Evolutionary conservation across 2,113 vertebrate genomes (phyloP).

Genomic region (Myiopsitta monachus): DNA sequence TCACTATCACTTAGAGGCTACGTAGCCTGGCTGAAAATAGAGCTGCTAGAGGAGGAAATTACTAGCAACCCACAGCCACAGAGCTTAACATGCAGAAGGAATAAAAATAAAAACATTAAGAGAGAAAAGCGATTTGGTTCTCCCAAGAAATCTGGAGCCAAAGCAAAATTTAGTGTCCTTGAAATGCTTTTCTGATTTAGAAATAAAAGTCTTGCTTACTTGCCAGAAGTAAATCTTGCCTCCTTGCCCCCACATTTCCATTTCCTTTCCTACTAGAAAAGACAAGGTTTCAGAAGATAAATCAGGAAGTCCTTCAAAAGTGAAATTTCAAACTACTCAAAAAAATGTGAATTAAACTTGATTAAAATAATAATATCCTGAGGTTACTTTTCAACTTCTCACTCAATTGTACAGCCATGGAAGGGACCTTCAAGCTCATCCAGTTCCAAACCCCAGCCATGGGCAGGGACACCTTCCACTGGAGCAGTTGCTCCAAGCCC

Average conservation of each 20-base stretch:
- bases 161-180: rapidly evolving
- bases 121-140: background rate
- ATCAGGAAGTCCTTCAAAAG: background rate
- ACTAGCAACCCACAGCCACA: background rate
- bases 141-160: background rate
- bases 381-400: background rate
- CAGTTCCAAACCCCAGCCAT: background rate
- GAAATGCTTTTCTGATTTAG: background rate
- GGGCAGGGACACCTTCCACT: background rate
- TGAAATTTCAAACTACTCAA: background rate
- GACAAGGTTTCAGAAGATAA: background rate
- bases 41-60: background rate
- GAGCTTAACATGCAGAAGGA: background rate
- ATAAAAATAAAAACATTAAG: background rate
- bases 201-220: background rate
- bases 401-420: too few species aligned
- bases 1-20: background rate
- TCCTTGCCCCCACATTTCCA: too few species aligned
- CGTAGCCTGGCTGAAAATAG: background rate
- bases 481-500: background rate
- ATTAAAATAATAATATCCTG: background rate
- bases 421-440: background rate
- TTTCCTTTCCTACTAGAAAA: background rate
- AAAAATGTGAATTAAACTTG: rapidly evolving
- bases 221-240: background rate